A percentile compares a stretch with the other conserved stretches of the same genome.
Conservation (phyloP, 2,888 invertebrate species). For the Panopea generosa region DNA sequence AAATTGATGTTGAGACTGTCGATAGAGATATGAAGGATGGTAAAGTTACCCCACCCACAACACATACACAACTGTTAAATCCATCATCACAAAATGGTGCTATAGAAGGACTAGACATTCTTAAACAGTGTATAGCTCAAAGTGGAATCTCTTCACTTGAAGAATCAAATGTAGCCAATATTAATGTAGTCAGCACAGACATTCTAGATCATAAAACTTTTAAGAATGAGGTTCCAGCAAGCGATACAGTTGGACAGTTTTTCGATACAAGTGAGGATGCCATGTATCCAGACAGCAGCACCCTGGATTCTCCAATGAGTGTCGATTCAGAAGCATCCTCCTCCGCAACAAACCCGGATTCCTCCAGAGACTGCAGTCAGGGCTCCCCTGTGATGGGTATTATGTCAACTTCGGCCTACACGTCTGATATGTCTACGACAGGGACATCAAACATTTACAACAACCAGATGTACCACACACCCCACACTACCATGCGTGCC, state of each 20-base stretch:
- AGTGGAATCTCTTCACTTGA: conserved; percentile 39
- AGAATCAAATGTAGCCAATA: no score
- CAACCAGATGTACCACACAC: neutral
- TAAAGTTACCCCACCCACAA: neutral
- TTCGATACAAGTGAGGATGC: neutral
- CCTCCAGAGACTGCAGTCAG: neutral
- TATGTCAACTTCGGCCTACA: no score
- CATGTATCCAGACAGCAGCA: conserved; percentile 34
- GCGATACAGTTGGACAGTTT: no score
- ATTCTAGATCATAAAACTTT: neutral
- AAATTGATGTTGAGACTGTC: conserved; percentile 63
- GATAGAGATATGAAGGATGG: conserved; percentile 42
- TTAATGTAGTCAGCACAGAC: no score
- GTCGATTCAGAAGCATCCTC: conserved; percentile 25
- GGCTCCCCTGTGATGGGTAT: no score
- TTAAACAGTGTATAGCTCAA: conserved; percentile 49
- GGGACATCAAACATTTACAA: no score
- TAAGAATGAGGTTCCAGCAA: neutral
- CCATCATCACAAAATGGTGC: neutral
- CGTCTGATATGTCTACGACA: no score
- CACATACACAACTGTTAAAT: neutral
- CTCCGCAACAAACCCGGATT: conserved; percentile 5
- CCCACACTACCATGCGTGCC: neutral
- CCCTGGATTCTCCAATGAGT: conserved; percentile 51
- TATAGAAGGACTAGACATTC: conserved; percentile 28